A percentile compares a stretch with the other conserved stretches of the same genome.
Evolutionary conservation across 2,113 vertebrate species (phyloP).

Genomic region (Erinaceus europaeus): DNA sequence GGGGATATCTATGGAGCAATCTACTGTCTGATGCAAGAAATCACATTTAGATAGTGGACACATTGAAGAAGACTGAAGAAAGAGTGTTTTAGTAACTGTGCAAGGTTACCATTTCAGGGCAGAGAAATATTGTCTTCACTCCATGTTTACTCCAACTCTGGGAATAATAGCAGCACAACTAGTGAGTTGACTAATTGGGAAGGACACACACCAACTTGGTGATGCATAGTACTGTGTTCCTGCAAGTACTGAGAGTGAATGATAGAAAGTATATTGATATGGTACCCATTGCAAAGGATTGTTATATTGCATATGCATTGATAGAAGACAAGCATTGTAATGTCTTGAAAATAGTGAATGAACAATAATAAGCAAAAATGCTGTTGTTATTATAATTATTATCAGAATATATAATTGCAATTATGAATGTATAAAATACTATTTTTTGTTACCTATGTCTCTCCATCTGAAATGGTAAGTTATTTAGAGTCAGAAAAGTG

Average conservation of each 20-base stretch:
- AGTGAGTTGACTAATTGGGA: neutral
- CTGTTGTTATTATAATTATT: neutral
- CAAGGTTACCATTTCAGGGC: neutral
- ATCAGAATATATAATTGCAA: neutral
- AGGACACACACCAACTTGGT: no score
- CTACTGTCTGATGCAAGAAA: neutral
- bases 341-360: neutral
- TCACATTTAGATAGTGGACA: neutral
- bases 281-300: neutral
- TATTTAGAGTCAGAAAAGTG: neutral
- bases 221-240: no score
- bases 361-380: neutral
- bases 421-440: neutral
- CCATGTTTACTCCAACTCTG: neutral
- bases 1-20: no score
- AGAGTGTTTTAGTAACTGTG: neutral
- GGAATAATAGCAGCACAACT: neutral
- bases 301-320: neutral
- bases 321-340: neutral
- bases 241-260: neutral
- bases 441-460: no score
- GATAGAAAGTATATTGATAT: no score
- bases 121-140: neutral
- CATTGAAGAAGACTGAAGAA: neutral
- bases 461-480: no score